Evolutionary conservation across 1,140 invertebrate species (phyloP), one percentile per base, ranked within the genome.

Genomic region (Zaprionus taronus): DNA sequence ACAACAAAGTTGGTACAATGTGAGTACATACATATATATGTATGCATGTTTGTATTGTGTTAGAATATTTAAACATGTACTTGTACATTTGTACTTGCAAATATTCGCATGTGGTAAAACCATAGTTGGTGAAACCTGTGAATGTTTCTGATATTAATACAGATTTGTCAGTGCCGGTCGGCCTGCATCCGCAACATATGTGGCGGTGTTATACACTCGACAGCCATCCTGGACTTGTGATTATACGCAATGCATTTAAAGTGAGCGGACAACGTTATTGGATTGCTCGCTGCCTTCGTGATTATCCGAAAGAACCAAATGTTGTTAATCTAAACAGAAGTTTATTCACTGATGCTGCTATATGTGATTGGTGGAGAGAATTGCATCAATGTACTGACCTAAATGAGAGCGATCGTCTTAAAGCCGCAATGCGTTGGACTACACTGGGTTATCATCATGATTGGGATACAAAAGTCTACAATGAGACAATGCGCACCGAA

Each of bases 371-470:
- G 85, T 93, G 91, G 93, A 83, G 87, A 73, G 92, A 94, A 70
- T 93, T 94, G 83, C 93, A 93, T 92, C 80, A 93, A 63, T 86
- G 85, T 57, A 76, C 77, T 49, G 81, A 93, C 68, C 60, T 83
- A 57, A 91, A 91, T 75, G 72, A 81, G 34, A 85, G 93, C 60
- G 83, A 87, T 15, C 80, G 92, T 38, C 71, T 95, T 20, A 87
- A 94, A 62, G 94, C 94, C 64, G 97, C 97, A 91, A 93, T 99
- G 65, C 93, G 98, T 84, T 99, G 98, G 98, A 95, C 96, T 15
- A 99, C 98, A 2, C 93, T 99, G 38, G 98, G 98, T 20, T 99
- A 98, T 93, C 98, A 99, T 93, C 98, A 99, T 93, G 95, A 99
- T 93, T 99, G 98, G 98, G 96, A 98, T 85, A 97, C 97, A 53